Percentiles rank a stretch among this genome's conserved stretches.
These are phyloP conservation scores for Eulithis testata DNA, from an alignment of 2,888 invertebrate genomes.

Conservation along the genomic window DNA sequence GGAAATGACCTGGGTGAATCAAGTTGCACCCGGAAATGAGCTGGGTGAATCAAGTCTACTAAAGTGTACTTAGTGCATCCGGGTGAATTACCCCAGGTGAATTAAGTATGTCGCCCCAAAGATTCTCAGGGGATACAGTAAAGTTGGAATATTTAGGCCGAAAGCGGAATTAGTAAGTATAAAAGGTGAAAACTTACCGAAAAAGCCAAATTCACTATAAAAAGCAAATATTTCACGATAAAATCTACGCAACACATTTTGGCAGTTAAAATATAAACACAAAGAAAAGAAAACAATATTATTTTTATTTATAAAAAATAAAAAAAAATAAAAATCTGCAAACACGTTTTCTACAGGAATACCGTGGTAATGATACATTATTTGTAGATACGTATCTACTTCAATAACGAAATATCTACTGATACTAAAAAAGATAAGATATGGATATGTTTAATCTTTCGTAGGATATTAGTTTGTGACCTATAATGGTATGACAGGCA, in stretches of 20 bases:
- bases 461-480: slow-evolving; percentile 4
- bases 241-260: slow-evolving; percentile 63
- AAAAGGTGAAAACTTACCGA: slow-evolving; percentile 51
- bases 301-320: background rate
- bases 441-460: slow-evolving; percentile 3
- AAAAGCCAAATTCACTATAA: slow-evolving; percentile 59
- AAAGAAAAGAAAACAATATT: background rate
- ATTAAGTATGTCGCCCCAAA: too few species aligned
- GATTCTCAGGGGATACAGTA: too few species aligned
- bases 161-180: too few species aligned
- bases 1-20: too few species aligned
- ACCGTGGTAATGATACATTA: background rate
- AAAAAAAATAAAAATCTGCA: background rate
- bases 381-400: background rate
- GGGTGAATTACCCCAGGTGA: too few species aligned
- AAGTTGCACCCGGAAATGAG: too few species aligned
- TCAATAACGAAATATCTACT: background rate
- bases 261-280: background rate
- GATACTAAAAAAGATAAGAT: slow-evolving; percentile 13
- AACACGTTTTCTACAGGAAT: background rate
- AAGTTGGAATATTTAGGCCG: too few species aligned
- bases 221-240: slow-evolving; percentile 62
- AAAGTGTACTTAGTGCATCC: too few species aligned
- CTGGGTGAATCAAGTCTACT: too few species aligned
- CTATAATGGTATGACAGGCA: too few species aligned